Base-by-base conservation (phyloP, 1,140 invertebrate species). In the Potamilus streckersoni region DNA sequence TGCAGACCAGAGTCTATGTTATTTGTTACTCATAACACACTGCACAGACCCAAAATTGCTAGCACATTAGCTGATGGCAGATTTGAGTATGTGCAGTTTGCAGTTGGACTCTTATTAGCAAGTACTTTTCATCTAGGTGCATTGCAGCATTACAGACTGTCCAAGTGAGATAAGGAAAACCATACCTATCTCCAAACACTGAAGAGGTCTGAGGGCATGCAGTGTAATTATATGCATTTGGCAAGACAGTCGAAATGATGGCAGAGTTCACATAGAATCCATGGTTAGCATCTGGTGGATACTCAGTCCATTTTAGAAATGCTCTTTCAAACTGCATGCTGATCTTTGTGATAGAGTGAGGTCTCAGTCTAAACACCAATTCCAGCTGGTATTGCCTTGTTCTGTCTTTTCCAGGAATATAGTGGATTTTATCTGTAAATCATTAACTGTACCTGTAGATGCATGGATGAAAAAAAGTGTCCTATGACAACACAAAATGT, bases 211-310 rank as follows among this genome's bases (percentile, higher is more conserved):
- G 91, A 27, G 94, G 94, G 69, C 95, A 84, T 17, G 94, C 93
- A 2, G 95, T 95, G 84, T 94, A 96, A 90, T 96, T 95, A 80
- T 92, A 92, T 8, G 93, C 94, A 66, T 93, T 92, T 0, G 96
- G 95, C 79, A 98, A 89, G 58, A 93, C 91, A 11, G 94, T 93
- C 69, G 94, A 94, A 23, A 99, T 92, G 56, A 97, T 92, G 49
- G 97, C 88, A 27, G 89, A 85, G 60, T 84, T 85, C 16, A 89
- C 82, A 72, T 89, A 86, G 73, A 90, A 98, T 1, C 98, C 98
- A 91, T 99, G 97, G 93, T 99, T 98, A 4, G 98, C 97, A 93
- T 99, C 98, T 3, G 98, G 98, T 59, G 97, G 97, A 91, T 99
- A 99, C 91, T 99, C 97, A 85, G 97, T 96, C 97, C 97, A 99